Conservation (phyloP, 2,888 invertebrate genomes). For the Synergus umbraculus region DNA sequence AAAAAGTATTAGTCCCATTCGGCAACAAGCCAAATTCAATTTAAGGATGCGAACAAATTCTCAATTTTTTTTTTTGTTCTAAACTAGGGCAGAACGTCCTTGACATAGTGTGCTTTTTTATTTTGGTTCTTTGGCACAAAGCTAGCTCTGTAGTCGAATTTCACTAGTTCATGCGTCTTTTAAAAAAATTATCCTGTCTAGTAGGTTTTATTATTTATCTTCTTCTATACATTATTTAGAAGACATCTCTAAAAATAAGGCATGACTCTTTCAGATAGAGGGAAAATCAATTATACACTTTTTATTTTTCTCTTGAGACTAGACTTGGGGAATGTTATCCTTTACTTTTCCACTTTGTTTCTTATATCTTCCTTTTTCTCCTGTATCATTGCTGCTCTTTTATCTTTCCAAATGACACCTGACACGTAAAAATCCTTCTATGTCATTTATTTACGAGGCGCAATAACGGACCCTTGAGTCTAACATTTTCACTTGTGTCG, state of each 20-base stretch:
- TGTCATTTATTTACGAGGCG: not conserved
- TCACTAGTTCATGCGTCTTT: not conserved
- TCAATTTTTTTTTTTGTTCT: not conserved
- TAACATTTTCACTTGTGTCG: not conserved
- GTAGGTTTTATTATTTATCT: not conserved
- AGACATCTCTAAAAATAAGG: not conserved
- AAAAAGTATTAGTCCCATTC: not conserved
- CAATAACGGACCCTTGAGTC: not conserved
- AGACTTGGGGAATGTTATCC: not conserved
- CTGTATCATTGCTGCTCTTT: slow-evolving; percentile 12
- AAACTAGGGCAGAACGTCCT: not conserved
- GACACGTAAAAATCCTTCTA: not conserved
- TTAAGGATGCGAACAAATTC: not conserved
- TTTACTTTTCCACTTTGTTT: not conserved
- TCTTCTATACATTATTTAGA: not conserved
- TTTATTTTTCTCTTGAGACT: not conserved
- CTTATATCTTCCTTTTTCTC: not conserved
- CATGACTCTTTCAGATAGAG: not conserved
- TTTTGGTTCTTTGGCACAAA: not conserved
- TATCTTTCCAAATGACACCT: slow-evolving; percentile 7
- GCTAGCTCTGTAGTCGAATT: not conserved
- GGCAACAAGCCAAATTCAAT: not conserved
- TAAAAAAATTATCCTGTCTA: not conserved
- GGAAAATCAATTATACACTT: not conserved
- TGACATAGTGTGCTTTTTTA: not conserved